Percentiles rank a stretch among this genome's conserved stretches.
Conservation (phyloP, 53 echinoderm and acorn worm genomes). For the Mesocentrotus franciscanus region DNA sequence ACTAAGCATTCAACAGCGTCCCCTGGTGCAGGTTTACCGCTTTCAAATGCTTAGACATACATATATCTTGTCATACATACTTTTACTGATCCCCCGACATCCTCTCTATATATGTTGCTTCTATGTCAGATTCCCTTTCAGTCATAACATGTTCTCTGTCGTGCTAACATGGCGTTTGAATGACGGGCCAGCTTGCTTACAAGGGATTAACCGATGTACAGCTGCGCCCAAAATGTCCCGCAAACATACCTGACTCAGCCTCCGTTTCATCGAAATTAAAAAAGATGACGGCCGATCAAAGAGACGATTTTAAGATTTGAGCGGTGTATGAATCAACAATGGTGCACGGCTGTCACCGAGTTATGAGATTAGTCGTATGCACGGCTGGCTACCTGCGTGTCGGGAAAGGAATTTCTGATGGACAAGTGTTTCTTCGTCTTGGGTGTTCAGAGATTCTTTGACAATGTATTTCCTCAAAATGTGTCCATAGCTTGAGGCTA, state of each 20-base stretch:
- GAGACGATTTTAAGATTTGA: neutral
- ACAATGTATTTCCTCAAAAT: constrained; percentile 25
- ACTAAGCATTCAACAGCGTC: neutral
- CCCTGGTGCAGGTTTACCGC: neutral
- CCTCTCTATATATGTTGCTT: neutral
- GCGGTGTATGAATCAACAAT: constrained; percentile 50
- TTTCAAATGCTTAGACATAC: neutral
- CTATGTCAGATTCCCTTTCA: neutral
- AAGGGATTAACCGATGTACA: constrained; percentile 29
- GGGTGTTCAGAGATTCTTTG: constrained; percentile 37
- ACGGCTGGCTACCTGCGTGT: constrained; percentile 32
- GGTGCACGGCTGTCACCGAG: constrained; percentile 5
- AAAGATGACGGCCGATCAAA: constrained; percentile 49
- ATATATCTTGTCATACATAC: constrained; percentile 40
- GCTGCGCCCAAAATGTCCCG: neutral
- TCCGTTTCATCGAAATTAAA: neutral
- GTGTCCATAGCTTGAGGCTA: neutral
- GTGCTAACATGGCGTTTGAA: constrained; percentile 37
- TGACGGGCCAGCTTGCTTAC: constrained; percentile 42
- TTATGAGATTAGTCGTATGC: constrained; percentile 26
- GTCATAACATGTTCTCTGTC: neutral
- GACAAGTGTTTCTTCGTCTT: constrained; percentile 32
- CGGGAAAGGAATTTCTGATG: constrained; percentile 7
- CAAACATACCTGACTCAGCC: constrained; percentile 46
- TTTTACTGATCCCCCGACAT: neutral